A percentile compares a stretch with the other conserved stretches of the same genome.
phyloP scores from a whole-genome alignment of 1,140 invertebrate genomes.

The Drosophila mauritiana region DNA sequence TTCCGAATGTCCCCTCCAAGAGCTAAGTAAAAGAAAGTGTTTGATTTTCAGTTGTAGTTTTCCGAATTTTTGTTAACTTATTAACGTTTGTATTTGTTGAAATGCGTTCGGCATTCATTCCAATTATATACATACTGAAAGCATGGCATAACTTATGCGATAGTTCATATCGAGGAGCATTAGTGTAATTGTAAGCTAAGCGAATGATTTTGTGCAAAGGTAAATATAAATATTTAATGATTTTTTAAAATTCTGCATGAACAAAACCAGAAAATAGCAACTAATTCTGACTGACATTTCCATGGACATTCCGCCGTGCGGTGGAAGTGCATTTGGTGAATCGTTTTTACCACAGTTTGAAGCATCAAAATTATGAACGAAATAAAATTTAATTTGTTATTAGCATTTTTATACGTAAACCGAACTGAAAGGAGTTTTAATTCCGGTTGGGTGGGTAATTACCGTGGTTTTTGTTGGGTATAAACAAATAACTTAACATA shows the following conservation, averaged over 20 bases:
- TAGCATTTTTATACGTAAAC: slow-evolving; percentile 67
- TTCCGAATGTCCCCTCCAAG: slow-evolving; percentile 30
- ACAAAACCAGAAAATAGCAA: slow-evolving; percentile 39
- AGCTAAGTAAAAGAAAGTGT: slow-evolving; percentile 40
- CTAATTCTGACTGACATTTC: slow-evolving; percentile 66
- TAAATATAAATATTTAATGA: slow-evolving; percentile 45
- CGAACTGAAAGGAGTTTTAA: slow-evolving; percentile 2
- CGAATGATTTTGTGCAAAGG: slow-evolving; percentile 46
- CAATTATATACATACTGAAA: slow-evolving; percentile 55
- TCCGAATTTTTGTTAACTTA: slow-evolving; percentile 71
- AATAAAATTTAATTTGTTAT: slow-evolving; percentile 79
- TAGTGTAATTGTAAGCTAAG: slow-evolving; percentile 76
- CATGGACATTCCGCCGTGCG: slow-evolving; percentile 39
- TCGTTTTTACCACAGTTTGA: slow-evolving; percentile 40
- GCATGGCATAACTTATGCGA: slow-evolving; percentile 40
- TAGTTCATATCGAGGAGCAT: slow-evolving; percentile 48
- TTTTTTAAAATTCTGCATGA: slow-evolving; percentile 60
- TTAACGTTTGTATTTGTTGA: slow-evolving; percentile 66
- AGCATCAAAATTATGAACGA: slow-evolving; percentile 74
- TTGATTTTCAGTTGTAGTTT: slow-evolving; percentile 47
- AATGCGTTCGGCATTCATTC: slow-evolving; percentile 59
- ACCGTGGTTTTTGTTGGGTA: neutral
- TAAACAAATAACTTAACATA: neutral
- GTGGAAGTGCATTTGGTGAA: slow-evolving; percentile 25
- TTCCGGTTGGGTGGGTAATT: slow-evolving; percentile 1